Evolutionary conservation across 2,797 vertebrate genomes (phyloP).

Genomic region (Hephaestus fuliginosus): DNA sequence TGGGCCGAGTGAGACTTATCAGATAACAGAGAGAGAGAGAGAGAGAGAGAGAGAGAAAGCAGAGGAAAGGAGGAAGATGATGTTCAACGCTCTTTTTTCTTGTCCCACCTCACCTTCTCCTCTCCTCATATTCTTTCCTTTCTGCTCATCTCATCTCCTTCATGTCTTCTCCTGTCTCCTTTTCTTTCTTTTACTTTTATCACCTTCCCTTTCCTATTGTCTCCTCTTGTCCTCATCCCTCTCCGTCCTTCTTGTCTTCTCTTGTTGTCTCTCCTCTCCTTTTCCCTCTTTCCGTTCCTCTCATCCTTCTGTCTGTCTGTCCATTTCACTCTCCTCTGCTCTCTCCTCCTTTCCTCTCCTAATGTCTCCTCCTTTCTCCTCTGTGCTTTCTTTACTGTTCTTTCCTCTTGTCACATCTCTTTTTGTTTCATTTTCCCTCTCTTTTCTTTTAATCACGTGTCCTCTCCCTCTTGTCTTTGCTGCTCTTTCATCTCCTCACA

Average conservation of each 20-base stretch:
- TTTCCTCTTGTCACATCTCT: background rate
- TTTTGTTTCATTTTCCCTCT: no score
- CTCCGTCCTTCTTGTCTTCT: background rate
- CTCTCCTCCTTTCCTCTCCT: background rate
- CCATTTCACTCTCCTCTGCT: background rate
- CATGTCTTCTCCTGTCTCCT: background rate
- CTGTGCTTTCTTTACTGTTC: background rate
- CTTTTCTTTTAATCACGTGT: background rate
- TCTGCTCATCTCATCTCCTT: background rate
- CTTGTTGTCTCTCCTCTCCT: background rate
- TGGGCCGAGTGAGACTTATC: constrained; percentile 59
- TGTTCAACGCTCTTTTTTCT: constrained; percentile 24
- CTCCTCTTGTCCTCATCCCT: background rate
- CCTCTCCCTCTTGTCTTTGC: background rate
- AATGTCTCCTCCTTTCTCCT: background rate
- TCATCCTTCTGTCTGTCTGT: background rate
- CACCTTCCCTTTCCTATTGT: background rate
- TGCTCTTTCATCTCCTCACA: background rate
- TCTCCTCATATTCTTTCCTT: background rate
- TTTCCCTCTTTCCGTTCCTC: background rate
- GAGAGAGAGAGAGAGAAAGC: constrained; percentile 20
- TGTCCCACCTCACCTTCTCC: background rate
- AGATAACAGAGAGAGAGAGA: constrained; percentile 53
- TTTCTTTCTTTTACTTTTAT: background rate
- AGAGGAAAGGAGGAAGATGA: constrained; percentile 13